Base-by-base conservation (phyloP, 2,888 invertebrate species). In the Eupithecia exiguata region DNA sequence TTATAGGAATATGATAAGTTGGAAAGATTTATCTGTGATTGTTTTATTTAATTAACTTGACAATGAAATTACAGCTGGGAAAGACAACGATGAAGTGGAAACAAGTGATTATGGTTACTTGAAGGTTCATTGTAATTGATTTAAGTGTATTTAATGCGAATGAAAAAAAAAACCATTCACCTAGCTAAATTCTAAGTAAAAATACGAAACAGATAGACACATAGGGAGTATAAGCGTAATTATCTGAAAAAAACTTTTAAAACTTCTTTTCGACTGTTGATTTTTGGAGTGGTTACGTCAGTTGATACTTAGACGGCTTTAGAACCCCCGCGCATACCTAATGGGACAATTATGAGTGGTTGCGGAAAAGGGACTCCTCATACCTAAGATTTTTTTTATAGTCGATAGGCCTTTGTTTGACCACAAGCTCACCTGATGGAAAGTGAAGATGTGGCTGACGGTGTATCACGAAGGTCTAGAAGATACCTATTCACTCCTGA, bases 1-100 rank as follows among this genome's bases (percentile, higher is more conserved):
- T 75, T 77, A 74, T 78, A 69, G 67, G 72, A 66, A 66, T 40
- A 40, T 40, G 40, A 38, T 25, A 38, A 66, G 40, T 66, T 43
- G 38, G n/a, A 12, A 30, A 49, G 49, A 70, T 46, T 30, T n/a
- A 0, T 21, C n/a, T 62, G 36, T 16, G 36, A 49, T 68, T 30
- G 66, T 46, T 70, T 65, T 36, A 25, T 38, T 7, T 43, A n/a
- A 38, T 66, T 21, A 21, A 6, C 63, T 36, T 36, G 38, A 36
- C 36, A 35, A 18, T 16, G 16, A 36, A 35, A 35, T 36, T 36
- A 63, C 35, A 12, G 36, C 35, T n/a, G 30, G 18, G 35, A 62
- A 16, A 62, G 6, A 63, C 12, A 36, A n/a, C 10, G 36, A n/a
- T 36, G 9, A 63, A 18, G 16, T 36, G 4, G 18, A 25, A 61